These are phyloP conservation scores for Marasmarcha lunaedactyla DNA, from an alignment of 2,888 invertebrate genomes.

Conservation along the genomic window DNA sequence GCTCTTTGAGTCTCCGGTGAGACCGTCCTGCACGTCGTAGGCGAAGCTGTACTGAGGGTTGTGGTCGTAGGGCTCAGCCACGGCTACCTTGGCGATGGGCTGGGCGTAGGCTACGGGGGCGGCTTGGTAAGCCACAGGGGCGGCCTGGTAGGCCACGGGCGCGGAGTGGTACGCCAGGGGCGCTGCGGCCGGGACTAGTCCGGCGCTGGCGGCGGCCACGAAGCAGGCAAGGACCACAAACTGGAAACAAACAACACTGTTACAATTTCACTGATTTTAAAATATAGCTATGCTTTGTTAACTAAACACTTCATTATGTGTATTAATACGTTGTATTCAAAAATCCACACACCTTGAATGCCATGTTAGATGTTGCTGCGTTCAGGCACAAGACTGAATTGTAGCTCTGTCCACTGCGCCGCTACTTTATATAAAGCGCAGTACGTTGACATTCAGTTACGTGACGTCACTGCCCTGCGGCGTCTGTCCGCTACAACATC, in stretches of 20 bases:
- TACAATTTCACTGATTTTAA: too few species aligned
- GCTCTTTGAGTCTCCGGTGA: slow-evolving; percentile 49
- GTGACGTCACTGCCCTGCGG: slow-evolving; percentile 35
- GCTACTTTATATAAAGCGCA: slow-evolving; percentile 36
- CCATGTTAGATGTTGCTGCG: slow-evolving; percentile 37
- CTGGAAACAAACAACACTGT: slow-evolving; percentile 31
- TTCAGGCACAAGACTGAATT: slow-evolving; percentile 35
- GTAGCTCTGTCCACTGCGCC: slow-evolving; percentile 27
- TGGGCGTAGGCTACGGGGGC: slow-evolving; percentile 26
- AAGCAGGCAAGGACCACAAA: slow-evolving; percentile 44
- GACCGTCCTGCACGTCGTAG: slow-evolving; percentile 50
- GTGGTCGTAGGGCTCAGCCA: slow-evolving; percentile 31
- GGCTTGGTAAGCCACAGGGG: slow-evolving; percentile 25
- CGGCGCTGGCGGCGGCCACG: slow-evolving; percentile 46
- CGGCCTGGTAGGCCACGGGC: slow-evolving; percentile 17
- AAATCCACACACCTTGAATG: slow-evolving; percentile 45
- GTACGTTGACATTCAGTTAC: slow-evolving; percentile 31
- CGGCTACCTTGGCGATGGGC: slow-evolving; percentile 27
- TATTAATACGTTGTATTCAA: too few species aligned
- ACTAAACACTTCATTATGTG: too few species aligned
- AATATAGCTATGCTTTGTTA: too few species aligned
- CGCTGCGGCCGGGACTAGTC: slow-evolving; percentile 33
- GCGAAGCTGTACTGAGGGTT: slow-evolving; percentile 30
- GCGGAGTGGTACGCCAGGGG: slow-evolving; percentile 24
- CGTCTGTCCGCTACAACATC: slow-evolving; percentile 31